Conservation (phyloP, 2,797 vertebrate genomes). For the Sebastes minor region DNA sequence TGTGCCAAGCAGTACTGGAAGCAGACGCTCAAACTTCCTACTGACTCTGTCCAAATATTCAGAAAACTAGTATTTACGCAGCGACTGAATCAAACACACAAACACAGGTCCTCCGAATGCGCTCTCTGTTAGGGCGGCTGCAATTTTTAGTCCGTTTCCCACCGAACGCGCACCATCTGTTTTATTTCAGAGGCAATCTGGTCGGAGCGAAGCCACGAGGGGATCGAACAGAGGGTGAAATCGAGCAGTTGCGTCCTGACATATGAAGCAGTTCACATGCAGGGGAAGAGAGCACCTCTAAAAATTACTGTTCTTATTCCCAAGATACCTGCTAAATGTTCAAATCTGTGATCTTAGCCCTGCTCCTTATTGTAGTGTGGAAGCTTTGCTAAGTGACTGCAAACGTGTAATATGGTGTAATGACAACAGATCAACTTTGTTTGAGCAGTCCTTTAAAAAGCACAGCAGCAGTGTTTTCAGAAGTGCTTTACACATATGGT, state of each 20-base stretch:
- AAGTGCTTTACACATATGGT: neutral
- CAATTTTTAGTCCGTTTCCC: slow-evolving; percentile 80
- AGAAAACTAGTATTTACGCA: slow-evolving; percentile 73
- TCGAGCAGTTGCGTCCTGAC: slow-evolving; percentile 69
- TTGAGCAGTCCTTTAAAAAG: neutral
- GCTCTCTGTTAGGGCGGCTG: slow-evolving; percentile 60
- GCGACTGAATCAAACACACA: slow-evolving; percentile 68
- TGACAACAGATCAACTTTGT: slow-evolving; percentile 2
- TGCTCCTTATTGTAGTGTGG: neutral
- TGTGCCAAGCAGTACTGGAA: slow-evolving; percentile 74
- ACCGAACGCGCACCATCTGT: slow-evolving; percentile 83
- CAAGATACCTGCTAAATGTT: slow-evolving; percentile 24
- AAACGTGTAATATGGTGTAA: neutral
- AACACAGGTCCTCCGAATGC: slow-evolving; percentile 72
- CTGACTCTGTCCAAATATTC: slow-evolving; percentile 65
- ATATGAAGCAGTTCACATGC: slow-evolving; percentile 74
- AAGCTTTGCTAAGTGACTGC: neutral
- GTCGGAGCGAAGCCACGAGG: slow-evolving; percentile 71
- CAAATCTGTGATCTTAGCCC: slow-evolving; percentile 7
- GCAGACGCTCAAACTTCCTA: slow-evolving; percentile 77
- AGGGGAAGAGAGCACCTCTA: slow-evolving; percentile 54
- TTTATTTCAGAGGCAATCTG: slow-evolving; percentile 85
- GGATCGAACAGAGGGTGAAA: slow-evolving; percentile 77
- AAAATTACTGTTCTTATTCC: slow-evolving; percentile 39
- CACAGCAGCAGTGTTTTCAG: neutral